Conservation (phyloP, 2,888 invertebrate species). For the Priocnemis perturbator region DNA sequence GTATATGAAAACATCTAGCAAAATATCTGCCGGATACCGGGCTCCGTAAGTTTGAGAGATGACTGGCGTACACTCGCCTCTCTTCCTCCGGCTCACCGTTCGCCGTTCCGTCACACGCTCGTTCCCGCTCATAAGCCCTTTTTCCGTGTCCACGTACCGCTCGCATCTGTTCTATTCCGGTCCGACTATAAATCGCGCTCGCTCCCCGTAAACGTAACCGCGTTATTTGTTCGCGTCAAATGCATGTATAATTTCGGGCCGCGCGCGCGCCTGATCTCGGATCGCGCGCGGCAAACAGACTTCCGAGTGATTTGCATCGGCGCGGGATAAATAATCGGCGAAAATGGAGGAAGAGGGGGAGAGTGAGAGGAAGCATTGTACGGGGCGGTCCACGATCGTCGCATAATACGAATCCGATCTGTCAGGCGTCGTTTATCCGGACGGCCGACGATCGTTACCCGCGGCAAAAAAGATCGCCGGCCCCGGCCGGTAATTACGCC, state of each 20-base stretch:
- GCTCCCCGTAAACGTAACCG: neutral
- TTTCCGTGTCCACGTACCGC: constrained; percentile 3
- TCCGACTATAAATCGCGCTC: too few relatives aligned
- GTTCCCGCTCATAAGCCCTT: constrained; percentile 14
- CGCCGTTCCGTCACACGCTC: neutral
- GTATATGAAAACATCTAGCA: constrained; percentile 66
- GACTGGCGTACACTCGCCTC: constrained; percentile 48
- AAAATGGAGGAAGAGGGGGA: too few relatives aligned
- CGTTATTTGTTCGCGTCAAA: neutral
- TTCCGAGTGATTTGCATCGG: neutral
- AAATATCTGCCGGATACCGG: constrained; percentile 63
- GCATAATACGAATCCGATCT: too few relatives aligned
- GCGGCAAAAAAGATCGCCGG: too few relatives aligned
- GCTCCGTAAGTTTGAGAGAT: constrained; percentile 67
- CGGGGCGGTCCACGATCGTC: too few relatives aligned
- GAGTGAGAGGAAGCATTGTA: too few relatives aligned
- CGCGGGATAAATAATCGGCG: constrained; percentile 7
- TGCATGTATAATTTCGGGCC: neutral
- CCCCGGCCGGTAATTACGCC: too few relatives aligned
- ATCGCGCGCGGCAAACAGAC: neutral
- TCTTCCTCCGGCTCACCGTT: constrained; percentile 2
- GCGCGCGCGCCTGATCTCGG: neutral
- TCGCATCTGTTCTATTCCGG: too few relatives aligned
- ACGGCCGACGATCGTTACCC: too few relatives aligned
- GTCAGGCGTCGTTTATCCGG: too few relatives aligned